phyloP scores from a whole-genome alignment of 2,797 vertebrate species.

The Neosalanx taihuensis region DNA sequence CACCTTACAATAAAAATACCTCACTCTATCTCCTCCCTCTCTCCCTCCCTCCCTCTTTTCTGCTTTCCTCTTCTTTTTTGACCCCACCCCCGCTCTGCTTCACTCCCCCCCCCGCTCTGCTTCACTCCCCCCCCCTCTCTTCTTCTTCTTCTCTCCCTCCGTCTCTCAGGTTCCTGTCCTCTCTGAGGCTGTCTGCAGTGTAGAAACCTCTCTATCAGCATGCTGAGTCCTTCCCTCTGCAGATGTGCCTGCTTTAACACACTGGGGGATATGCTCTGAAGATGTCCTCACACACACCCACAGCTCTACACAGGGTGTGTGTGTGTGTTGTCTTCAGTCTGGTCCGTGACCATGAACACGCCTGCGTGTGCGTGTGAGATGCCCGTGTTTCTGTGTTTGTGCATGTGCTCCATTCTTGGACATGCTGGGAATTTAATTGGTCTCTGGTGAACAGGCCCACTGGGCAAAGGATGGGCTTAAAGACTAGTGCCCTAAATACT shows the following conservation, averaged over 20 bases:
- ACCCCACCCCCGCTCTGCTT: slow-evolving; percentile 60
- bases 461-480: not conserved
- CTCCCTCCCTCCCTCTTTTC: slow-evolving; percentile 45
- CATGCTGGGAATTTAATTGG: not conserved
- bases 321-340: too few species aligned
- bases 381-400: not conserved
- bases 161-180: slow-evolving; percentile 63
- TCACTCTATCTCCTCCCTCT: slow-evolving; percentile 34
- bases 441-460: not conserved
- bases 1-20: slow-evolving; percentile 48
- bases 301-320: too few species aligned
- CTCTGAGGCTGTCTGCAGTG: slow-evolving; percentile 44
- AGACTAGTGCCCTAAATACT: not conserved
- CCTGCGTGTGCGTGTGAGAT: not conserved
- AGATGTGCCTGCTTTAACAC: slow-evolving; percentile 56
- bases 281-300: too few species aligned
- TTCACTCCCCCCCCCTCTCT: too few species aligned
- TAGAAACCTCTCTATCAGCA: slow-evolving; percentile 72
- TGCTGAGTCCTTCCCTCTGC: slow-evolving; percentile 63
- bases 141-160: not conserved
- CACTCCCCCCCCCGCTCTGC: slow-evolving; percentile 39
- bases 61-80: slow-evolving; percentile 68
- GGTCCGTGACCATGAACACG: slow-evolving; percentile 25
- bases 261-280: not conserved
- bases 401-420: not conserved